phyloP scores from a whole-genome alignment of 2,888 invertebrate genomes.

The Plagodis pulveraria region DNA sequence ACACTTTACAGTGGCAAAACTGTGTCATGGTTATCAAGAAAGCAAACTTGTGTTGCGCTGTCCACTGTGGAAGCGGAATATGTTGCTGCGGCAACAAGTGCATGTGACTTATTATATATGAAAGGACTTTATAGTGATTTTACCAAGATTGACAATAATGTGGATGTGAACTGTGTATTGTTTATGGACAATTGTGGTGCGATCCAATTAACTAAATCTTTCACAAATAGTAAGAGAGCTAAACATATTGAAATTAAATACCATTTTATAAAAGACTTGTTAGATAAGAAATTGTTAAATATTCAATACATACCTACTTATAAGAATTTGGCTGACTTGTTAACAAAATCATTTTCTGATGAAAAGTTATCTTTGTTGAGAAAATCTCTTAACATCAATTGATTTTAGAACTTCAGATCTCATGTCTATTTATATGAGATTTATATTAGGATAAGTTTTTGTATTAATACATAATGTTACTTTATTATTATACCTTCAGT shows the following conservation, averaged over 20 bases:
- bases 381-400: too few relatives aligned
- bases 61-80: slow-evolving; percentile 16
- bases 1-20: neutral
- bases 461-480: too few relatives aligned
- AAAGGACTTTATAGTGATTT: slow-evolving; percentile 6
- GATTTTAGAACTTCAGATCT: too few relatives aligned
- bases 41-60: too few relatives aligned
- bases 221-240: slow-evolving; percentile 7
- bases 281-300: neutral
- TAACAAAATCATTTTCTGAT: neutral
- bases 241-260: slow-evolving; percentile 4
- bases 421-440: too few relatives aligned
- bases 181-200: slow-evolving; percentile 3
- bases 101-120: slow-evolving; percentile 5
- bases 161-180: neutral
- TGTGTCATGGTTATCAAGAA: slow-evolving; percentile 9
- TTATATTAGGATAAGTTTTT: too few relatives aligned
- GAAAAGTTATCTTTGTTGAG: too few relatives aligned
- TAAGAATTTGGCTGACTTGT: neutral
- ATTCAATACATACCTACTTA: slow-evolving; percentile 3
- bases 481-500: too few relatives aligned
- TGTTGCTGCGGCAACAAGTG: slow-evolving; percentile 8
- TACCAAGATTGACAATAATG: too few relatives aligned
- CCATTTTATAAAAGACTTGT: slow-evolving; percentile 4
- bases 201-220: neutral